A percentile compares a stretch with the other conserved stretches of the same genome.
phyloP scores from a whole-genome alignment of 1,140 invertebrate species.

The Zophobas morio region DNA sequence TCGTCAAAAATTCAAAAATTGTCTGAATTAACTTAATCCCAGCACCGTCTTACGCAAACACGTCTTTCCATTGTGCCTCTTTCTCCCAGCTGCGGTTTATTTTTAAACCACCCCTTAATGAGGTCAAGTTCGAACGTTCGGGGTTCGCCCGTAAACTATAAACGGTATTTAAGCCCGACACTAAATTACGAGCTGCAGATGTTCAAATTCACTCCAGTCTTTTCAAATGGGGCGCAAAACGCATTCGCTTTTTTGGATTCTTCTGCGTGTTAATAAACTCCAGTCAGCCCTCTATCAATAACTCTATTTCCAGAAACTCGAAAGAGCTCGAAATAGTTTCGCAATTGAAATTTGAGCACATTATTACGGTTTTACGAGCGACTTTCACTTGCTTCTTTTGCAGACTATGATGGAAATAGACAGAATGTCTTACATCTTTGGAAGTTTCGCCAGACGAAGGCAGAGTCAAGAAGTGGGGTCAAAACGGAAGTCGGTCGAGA shows the following conservation, averaged over 20 bases:
- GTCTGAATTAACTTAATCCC: too few relatives aligned
- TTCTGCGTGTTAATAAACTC: slow-evolving; percentile 28
- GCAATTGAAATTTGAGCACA: slow-evolving; percentile 15
- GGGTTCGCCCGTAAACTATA: slow-evolving; percentile 8
- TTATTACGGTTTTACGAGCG: neutral
- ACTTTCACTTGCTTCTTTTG: neutral
- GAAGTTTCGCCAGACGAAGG: slow-evolving; percentile 73
- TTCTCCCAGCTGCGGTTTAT: neutral
- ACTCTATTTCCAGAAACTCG: slow-evolving; percentile 23
- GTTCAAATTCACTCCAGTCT: neutral
- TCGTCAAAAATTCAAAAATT: too few relatives aligned
- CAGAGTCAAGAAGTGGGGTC: slow-evolving; percentile 65
- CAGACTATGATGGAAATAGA: slow-evolving; percentile 71
- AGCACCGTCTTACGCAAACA: too few relatives aligned
- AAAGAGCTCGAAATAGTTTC: slow-evolving; percentile 2
- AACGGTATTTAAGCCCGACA: slow-evolving; percentile 4
- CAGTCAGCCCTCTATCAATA: slow-evolving; percentile 22
- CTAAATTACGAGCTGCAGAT: slow-evolving; percentile 12
- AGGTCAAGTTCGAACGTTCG: slow-evolving; percentile 23
- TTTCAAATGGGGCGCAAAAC: slow-evolving; percentile 14
- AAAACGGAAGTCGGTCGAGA: slow-evolving; percentile 68
- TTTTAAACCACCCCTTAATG: slow-evolving; percentile 26
- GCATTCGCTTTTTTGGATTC: slow-evolving; percentile 6
- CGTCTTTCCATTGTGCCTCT: too few relatives aligned
- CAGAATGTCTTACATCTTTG: slow-evolving; percentile 73